Conservation (phyloP, 2,113 vertebrate genomes). For the Bothrops jararaca region DNA sequence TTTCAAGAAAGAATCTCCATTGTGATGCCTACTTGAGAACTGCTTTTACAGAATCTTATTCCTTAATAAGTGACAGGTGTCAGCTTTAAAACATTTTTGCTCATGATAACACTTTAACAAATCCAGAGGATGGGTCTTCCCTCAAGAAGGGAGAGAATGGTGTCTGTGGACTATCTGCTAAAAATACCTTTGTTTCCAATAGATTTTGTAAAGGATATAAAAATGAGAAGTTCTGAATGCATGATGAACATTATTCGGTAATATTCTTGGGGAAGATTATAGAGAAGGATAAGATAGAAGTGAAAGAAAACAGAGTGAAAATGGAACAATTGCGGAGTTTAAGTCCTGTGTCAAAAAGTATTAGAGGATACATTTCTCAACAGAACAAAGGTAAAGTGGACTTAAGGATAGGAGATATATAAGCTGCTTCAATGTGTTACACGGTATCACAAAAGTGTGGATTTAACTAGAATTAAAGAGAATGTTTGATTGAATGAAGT, state of each 20-base stretch:
- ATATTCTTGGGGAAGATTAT: background rate
- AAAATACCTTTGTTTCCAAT: background rate
- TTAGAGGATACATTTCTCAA: background rate
- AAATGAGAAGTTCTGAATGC: background rate
- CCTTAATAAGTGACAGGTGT: background rate
- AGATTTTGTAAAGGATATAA: background rate
- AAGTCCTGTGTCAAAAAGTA: background rate
- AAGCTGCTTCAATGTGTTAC: background rate
- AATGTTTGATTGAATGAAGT: background rate
- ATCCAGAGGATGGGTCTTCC: background rate
- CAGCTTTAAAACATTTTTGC: background rate
- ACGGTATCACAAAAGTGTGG: background rate
- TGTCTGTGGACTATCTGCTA: background rate
- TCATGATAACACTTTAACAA: background rate
- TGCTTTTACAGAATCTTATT: background rate
- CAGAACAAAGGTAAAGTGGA: background rate
- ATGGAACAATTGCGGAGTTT: background rate
- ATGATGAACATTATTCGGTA: background rate
- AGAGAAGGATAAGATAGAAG: background rate
- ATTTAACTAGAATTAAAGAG: background rate
- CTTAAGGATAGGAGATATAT: background rate
- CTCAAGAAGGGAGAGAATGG: background rate
- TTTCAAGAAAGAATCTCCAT: background rate
- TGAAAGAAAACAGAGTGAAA: background rate
- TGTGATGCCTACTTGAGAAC: background rate